Percentiles rank a stretch among this genome's conserved stretches.
Conservation (phyloP, 1,140 invertebrate genomes). For the Apis florea region DNA sequence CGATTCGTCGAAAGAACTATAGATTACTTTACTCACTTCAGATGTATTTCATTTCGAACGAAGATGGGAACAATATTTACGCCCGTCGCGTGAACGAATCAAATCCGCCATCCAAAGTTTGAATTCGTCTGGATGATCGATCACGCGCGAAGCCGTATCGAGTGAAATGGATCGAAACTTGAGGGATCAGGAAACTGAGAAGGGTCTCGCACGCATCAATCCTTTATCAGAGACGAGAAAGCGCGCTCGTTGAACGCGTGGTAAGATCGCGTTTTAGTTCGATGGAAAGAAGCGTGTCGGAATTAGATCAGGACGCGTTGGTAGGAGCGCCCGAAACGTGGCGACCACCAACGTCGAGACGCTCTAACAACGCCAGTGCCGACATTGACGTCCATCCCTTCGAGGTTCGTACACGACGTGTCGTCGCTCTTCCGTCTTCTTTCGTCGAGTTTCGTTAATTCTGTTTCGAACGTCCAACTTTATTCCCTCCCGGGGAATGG, state of each 20-base stretch:
- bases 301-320: slow-evolving; percentile 57
- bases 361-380: slow-evolving; percentile 49
- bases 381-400: slow-evolving; percentile 45
- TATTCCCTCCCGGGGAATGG: no score
- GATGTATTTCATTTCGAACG: no score
- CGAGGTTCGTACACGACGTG: slow-evolving; percentile 17
- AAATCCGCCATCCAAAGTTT: no score
- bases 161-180: no score
- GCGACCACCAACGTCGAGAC: slow-evolving; percentile 37
- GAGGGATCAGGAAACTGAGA: neutral
- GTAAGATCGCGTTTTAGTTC: neutral
- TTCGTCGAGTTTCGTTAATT: neutral
- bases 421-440: no score
- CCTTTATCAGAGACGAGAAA: neutral
- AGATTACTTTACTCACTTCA: no score
- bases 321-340: slow-evolving; percentile 35
- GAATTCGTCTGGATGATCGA: no score
- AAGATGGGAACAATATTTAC: no score
- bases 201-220: neutral
- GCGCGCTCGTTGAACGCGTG: neutral
- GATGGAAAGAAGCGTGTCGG: slow-evolving; percentile 38
- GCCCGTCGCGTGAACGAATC: no score
- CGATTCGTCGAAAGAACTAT: no score
- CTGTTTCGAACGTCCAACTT: no score
- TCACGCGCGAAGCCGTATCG: slow-evolving; percentile 11